Conservation (phyloP, 2,888 invertebrate genomes). For the Melitaea athalia region DNA sequence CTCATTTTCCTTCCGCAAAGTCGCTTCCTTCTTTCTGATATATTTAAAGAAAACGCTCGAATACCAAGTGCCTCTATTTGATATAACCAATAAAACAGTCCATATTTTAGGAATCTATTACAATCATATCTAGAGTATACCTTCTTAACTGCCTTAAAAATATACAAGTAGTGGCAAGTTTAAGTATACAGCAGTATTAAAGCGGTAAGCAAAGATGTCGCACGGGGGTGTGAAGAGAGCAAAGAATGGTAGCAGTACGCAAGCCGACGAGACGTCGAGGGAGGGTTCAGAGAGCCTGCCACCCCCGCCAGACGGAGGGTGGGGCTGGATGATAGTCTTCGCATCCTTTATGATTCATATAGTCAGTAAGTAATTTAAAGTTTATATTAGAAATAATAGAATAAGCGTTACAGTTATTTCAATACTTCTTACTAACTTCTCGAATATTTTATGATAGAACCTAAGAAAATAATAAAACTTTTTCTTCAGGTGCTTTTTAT, state of each 20-base stretch:
- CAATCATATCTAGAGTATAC: slow-evolving; percentile 19
- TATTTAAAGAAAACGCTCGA: slow-evolving; percentile 28
- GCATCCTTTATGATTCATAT: slow-evolving; percentile 98
- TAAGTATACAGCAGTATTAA: slow-evolving; percentile 22
- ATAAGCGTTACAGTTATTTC: not conserved
- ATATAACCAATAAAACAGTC: slow-evolving; percentile 28
- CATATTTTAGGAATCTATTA: slow-evolving; percentile 6
- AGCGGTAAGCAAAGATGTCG: slow-evolving; percentile 59
- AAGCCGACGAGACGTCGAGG: slow-evolving; percentile 56
- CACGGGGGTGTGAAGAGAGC: slow-evolving; percentile 68
- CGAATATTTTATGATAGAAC: no score
- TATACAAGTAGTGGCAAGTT: slow-evolving; percentile 46
- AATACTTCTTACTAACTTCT: not conserved
- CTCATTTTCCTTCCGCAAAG: slow-evolving; percentile 30
- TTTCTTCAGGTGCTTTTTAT: no score
- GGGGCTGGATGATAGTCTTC: slow-evolving; percentile 97
- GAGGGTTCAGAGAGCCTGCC: slow-evolving; percentile 68
- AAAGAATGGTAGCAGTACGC: slow-evolving; percentile 62
- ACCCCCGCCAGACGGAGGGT: slow-evolving; percentile 95
- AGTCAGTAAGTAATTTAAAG: slow-evolving; percentile 87
- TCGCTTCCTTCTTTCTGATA: slow-evolving; percentile 40
- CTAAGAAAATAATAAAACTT: no score
- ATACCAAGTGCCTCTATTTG: slow-evolving; percentile 46
- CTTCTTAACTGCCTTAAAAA: slow-evolving; percentile 31
- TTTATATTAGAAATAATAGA: slow-evolving; percentile 6